Percentiles rank a stretch among this genome's conserved stretches.
Evolutionary conservation across 37 sponge, comb jelly and placozoan genomes (phyloP).

Genomic region (Ephydatia muelleri): DNA sequence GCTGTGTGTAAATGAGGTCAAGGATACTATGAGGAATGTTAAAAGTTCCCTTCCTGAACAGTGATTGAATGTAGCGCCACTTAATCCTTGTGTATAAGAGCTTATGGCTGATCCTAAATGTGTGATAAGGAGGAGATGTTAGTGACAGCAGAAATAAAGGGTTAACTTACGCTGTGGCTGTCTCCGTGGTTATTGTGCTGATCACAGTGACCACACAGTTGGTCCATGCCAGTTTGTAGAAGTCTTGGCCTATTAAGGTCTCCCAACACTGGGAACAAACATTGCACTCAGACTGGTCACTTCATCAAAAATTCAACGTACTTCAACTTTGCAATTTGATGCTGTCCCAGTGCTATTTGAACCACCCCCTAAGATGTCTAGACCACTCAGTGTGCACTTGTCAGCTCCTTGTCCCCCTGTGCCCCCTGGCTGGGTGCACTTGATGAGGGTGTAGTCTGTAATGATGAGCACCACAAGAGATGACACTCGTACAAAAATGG

Average conservation of each 20-base stretch:
- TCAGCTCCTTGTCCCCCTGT: not conserved
- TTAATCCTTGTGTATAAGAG: not conserved
- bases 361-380: not conserved
- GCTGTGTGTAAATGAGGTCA: conserved; percentile 91
- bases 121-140: too few relatives aligned
- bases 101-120: not conserved
- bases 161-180: conserved; percentile 49
- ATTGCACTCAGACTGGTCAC: not conserved
- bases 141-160: not conserved
- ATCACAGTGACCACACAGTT: conserved; percentile 57
- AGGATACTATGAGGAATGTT: conserved; percentile 91
- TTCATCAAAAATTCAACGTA: not conserved
- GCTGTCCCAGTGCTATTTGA: not conserved
- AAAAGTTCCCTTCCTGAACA: conserved; percentile 46
- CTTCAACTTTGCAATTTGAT: not conserved
- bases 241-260: conserved; percentile 87
- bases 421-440: conserved; percentile 60
- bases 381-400: not conserved
- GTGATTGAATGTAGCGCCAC: not conserved
- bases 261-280: conserved; percentile 82
- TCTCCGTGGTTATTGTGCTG: conserved; percentile 59
- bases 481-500: conserved; percentile 75
- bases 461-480: conserved; percentile 79
- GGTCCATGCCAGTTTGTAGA: conserved; percentile 74
- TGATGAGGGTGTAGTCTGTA: conserved; percentile 59